Conservation (phyloP, 2,113 vertebrate species). For the Orycteropus afer region DNA sequence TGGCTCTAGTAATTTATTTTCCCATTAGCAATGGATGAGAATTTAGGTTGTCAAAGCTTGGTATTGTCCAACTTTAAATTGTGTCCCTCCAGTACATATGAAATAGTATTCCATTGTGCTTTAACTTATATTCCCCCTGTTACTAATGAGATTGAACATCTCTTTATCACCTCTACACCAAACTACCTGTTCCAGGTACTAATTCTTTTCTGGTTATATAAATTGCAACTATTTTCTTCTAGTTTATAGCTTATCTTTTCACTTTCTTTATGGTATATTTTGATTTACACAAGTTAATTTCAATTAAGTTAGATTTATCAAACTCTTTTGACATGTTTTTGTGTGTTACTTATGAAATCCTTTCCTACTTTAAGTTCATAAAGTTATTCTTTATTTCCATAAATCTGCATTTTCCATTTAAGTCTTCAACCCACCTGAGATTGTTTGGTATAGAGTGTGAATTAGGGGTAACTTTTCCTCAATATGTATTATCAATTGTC, state of each 20-base stretch:
- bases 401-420: slow-evolving; percentile 43
- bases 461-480: not conserved
- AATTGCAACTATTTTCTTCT: not conserved
- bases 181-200: not conserved
- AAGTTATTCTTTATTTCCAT: slow-evolving; percentile 21
- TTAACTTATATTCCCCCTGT: not conserved
- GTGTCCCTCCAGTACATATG: not conserved
- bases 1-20: not conserved
- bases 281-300: not conserved
- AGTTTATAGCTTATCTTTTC: not conserved
- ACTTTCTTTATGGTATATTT: not conserved
- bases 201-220: not conserved
- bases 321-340: not conserved
- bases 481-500: not conserved
- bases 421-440: not conserved
- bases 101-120: not conserved
- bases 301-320: not conserved
- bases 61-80: not conserved
- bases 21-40: not conserved
- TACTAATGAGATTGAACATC: not conserved
- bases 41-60: slow-evolving; percentile 8
- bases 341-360: not conserved
- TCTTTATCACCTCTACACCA: not conserved
- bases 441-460: not conserved
- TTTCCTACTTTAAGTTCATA: slow-evolving; percentile 18